Conservation (phyloP, 2,797 vertebrate species). For the Neosilurus mollespiculum region DNA sequence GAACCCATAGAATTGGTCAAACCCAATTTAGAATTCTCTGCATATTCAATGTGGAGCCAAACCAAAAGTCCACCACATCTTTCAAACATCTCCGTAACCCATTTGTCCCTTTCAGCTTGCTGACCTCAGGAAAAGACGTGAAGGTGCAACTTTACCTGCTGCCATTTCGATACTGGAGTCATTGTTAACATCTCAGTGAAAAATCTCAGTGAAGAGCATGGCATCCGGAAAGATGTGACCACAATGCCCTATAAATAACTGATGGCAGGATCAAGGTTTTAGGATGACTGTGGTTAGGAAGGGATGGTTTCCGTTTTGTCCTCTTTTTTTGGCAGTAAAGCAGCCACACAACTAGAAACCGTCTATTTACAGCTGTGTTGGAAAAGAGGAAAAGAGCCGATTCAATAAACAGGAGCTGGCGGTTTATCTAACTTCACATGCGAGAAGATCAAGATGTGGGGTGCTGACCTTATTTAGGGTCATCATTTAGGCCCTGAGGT, state of each 20-base stretch:
- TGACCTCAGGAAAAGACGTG: not conserved
- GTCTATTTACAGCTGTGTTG: conserved; percentile 43
- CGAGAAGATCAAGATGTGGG: conserved; percentile 22
- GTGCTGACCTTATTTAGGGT: conserved; percentile 24
- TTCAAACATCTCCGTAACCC: conserved; percentile 24
- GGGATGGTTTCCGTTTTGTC: conserved; percentile 18
- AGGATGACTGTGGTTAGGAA: conserved; percentile 42
- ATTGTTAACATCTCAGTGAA: conserved; percentile 27
- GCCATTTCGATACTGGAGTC: conserved; percentile 9
- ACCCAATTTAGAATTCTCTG: conserved; percentile 5
- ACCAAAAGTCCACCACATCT: not conserved
- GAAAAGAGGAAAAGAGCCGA: conserved; percentile 39
- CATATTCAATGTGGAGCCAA: not conserved
- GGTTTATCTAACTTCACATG: conserved; percentile 39
- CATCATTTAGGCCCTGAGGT: conserved; percentile 18
- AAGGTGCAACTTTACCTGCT: conserved; percentile 14
- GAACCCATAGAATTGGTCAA: no score
- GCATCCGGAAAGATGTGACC: conserved; percentile 1
- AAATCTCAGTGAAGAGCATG: not conserved
- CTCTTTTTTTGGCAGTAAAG: not conserved
- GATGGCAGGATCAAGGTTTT: conserved; percentile 38
- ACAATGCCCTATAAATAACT: conserved; percentile 34
- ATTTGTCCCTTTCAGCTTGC: not conserved
- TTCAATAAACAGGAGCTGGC: conserved; percentile 45
- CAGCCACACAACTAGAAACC: conserved; percentile 33